Conservation (phyloP, 2,113 vertebrate species). For the Catharus minimus region DNA sequence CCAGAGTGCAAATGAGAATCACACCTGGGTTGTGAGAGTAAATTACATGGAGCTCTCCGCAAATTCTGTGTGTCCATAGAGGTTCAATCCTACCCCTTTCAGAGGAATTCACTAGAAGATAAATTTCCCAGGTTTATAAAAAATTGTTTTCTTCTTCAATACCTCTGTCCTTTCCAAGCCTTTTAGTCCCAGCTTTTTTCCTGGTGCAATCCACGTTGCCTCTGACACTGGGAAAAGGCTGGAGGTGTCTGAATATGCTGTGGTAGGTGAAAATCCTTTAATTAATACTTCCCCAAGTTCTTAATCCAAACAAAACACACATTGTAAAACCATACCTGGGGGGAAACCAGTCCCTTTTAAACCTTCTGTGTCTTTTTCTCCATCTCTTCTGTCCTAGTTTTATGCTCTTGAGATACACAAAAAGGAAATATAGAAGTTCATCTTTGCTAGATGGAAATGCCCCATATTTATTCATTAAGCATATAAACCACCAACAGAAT, state of each 20-base stretch:
- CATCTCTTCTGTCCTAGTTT: neutral
- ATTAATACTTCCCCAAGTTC: neutral
- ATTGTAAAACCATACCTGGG: neutral
- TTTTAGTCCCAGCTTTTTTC: neutral
- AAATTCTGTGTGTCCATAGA: neutral
- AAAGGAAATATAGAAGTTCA: neutral
- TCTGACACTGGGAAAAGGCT: neutral
- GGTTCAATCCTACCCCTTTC: neutral
- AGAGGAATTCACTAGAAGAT: neutral
- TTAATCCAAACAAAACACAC: neutral
- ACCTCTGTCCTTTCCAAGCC: neutral
- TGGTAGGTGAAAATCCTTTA: constrained; percentile 24
- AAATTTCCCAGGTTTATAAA: neutral
- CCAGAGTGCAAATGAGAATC: constrained; percentile 49
- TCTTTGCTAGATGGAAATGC: neutral
- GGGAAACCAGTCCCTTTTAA: neutral
- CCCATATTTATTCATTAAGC: constrained; percentile 6
- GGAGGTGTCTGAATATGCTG: neutral
- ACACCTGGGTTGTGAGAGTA: constrained; percentile 29
- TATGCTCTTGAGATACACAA: neutral
- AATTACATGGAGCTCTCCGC: neutral
- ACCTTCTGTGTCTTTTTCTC: rapidly evolving
- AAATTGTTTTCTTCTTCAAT: neutral
- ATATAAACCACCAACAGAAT: neutral
- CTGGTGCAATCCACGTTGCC: neutral